Conservation (phyloP, 2,888 invertebrate genomes). For the Volucella zonaria region DNA sequence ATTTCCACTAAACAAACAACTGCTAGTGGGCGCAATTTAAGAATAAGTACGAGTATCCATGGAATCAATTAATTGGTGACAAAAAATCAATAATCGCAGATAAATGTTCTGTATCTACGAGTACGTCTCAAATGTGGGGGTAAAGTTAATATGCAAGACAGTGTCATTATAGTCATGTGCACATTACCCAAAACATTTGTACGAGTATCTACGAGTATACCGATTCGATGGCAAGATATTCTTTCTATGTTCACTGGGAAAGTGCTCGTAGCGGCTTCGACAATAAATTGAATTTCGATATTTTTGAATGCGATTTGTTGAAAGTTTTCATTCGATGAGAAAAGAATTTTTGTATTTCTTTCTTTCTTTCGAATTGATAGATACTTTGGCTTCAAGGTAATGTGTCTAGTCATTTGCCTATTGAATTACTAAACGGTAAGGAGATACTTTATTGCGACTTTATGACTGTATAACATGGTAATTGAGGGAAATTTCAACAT, state of each 20-base stretch:
- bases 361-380: not conserved
- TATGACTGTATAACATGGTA: not conserved
- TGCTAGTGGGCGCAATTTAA: conserved; percentile 41
- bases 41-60: conserved; percentile 45
- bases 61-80: conserved; percentile 68
- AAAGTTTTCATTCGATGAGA: conserved; percentile 23
- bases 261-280: not conserved
- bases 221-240: not conserved
- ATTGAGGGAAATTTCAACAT: no score
- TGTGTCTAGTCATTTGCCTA: conserved; percentile 12
- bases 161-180: not conserved
- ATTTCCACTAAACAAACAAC: not conserved
- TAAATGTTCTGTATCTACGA: conserved; percentile 16
- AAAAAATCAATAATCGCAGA: conserved; percentile 40
- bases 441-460: conserved; percentile 1
- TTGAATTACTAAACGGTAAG: conserved; percentile 10
- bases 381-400: not conserved
- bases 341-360: no score
- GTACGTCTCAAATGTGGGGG: not conserved
- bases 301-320: conserved; percentile 24
- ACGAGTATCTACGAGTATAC: not conserved
- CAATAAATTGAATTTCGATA: conserved; percentile 20
- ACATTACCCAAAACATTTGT: not conserved
- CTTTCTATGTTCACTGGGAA: conserved; percentile 9
- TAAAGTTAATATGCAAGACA: conserved; percentile 45